Base-by-base conservation (phyloP, 1,140 invertebrate genomes). In the Drosophila malerkotliana region DNA sequence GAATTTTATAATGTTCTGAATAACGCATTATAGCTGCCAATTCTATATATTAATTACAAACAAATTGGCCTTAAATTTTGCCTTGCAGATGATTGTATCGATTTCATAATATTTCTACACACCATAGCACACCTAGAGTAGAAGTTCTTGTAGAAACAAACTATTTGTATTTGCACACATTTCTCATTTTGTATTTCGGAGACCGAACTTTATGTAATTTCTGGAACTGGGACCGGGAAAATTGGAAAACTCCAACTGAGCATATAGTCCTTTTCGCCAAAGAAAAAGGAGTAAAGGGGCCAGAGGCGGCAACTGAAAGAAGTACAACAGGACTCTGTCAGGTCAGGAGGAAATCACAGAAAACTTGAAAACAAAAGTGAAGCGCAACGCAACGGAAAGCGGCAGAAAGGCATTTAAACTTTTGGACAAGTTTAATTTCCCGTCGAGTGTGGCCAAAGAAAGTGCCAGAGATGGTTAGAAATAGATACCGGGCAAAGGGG, bases 401-500 rank as follows among this genome's bases (percentile, higher is more conserved):
- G 77, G 73, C 74, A 87, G 69, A 78, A 81, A 85, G 82, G 82
- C 82, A 87, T 85, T 85, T 85, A 82, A 85, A 87, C 82, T 85
- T 85, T 82, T 79, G 74, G 78, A 88, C 82, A 85, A 85, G 82
- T 85, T 85, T 85, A 87, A 85, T 85, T 85, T 85, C 83, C 82
- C 83, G 82, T 88, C 72, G 62, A 85, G 69, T 77, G 67, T 71
- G 53, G 41, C 48, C 39, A 59, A 54, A 62, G 67, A 56, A 67
- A 71, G 64, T 71, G 51, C 51, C 64, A 48, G 66, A 55, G 44
- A 69, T 69, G 54, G 32, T 18, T 10, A 24, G 12, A n/a, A 53
- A 24, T 26, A 69, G 64, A 69, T 71, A 71, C 52, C 10, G 21
- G 58, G 10, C 12, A 39, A 15, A 47, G 21, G 18, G 0, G 18